Evolutionary conservation across 2,888 invertebrate species (phyloP), one percentile per base, ranked within the genome.

Genomic region (Eretmocerus hayati): DNA sequence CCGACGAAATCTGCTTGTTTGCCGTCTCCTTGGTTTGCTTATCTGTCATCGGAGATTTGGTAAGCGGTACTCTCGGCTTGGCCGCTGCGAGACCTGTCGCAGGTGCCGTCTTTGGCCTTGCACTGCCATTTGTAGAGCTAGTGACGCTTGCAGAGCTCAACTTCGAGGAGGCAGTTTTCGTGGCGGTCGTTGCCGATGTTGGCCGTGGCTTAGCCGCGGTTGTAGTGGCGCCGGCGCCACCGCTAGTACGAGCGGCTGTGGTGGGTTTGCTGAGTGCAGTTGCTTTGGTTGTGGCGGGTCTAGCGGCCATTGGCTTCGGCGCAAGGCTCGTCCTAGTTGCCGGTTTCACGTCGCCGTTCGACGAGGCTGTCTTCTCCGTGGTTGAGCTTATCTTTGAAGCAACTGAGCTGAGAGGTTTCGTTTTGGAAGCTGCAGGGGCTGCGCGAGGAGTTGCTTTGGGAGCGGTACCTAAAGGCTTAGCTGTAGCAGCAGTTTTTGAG

Each of bases 11-110:
- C 63, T 81, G 80, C 63, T 83, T 84, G 67, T 84, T 85, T 42
- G 81, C 81, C 59, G 81, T 79, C 56, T 85, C 84, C 68, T 85
- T 84, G 56, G 75, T 79, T 62, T 81, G 81, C 60, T 85, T 85
- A 69, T 80, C 61, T 59, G 70, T 65, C 45, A 65, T 59, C 4
- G 66, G 66, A 0, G 64, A 61, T 46, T 67, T 67, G 11, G 42
- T 64, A 2, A 46, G 20, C 11, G 37, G 23, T 0, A 45, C 15
- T 18, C 57, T 59, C n/a, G 58, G 47, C 16, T 52, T 52, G 15
- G 42, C 36, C 18, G 40, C 20, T 18, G 49, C 19, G 16, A 18
- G 47, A 4, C 49, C 39, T 5, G 60, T 45, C 3, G 59, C 49
- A 11, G 69, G 59, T 16, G 69, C 59, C 6, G 69, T 66, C 49